Percentiles rank a stretch among this genome's conserved stretches.
These are phyloP conservation scores for Australoheros facetus DNA, from an alignment of 2,797 vertebrate species.

Conservation along the genomic window DNA sequence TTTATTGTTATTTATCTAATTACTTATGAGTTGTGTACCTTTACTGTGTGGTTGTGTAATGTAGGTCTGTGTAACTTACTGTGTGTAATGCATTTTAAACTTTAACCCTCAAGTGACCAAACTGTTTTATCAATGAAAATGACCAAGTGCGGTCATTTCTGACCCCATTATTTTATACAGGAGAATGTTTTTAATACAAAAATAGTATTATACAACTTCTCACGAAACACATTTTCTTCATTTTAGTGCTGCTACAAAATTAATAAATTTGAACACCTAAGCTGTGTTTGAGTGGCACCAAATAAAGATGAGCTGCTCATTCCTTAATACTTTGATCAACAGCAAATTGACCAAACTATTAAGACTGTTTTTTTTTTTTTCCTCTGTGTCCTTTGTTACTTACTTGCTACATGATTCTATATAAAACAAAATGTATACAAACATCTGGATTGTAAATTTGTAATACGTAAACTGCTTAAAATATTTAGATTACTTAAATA, in stretches of 20 bases:
- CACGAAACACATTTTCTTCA: neutral
- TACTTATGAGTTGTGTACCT: neutral
- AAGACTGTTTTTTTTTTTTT: neutral
- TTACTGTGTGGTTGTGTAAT: neutral
- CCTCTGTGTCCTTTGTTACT: rapidly evolving
- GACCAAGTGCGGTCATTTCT: neutral
- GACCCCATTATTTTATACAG: neutral
- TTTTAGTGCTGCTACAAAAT: neutral
- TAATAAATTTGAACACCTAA: rapidly evolving
- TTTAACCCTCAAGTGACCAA: too few relatives aligned
- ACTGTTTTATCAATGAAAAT: neutral
- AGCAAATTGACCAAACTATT: neutral
- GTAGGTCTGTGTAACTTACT: neutral
- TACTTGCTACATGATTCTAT: neutral
- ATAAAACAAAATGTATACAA: neutral
- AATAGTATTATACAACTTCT: neutral
- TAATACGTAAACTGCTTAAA: neutral
- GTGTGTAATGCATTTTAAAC: neutral
- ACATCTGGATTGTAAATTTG: neutral
- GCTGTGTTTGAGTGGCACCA: neutral
- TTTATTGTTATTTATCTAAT: neutral
- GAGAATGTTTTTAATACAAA: neutral
- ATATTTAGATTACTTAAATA: too few relatives aligned
- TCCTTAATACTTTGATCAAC: neutral
- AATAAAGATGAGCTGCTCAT: neutral